Percentiles rank a stretch among this genome's conserved stretches.
Evolutionary conservation across 2,797 vertebrate species (phyloP).

Genomic region (Xiphophorus birchmanni): DNA sequence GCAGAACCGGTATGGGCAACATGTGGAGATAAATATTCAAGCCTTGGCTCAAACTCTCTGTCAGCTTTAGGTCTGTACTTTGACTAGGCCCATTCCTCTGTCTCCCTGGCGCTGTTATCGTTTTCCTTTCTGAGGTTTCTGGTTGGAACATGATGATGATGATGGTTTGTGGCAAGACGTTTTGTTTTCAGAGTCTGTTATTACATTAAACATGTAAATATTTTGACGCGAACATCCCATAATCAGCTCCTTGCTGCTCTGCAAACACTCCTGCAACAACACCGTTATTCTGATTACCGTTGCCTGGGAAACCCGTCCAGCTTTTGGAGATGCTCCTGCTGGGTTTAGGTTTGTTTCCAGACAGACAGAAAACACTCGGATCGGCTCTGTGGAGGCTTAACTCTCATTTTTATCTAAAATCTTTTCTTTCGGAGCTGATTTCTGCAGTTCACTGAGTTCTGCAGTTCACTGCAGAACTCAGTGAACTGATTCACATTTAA

Average conservation of each 20-base stretch:
- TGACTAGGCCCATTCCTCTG: background rate
- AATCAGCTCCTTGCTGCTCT: background rate
- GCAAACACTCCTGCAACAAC: background rate
- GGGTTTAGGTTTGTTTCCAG: background rate
- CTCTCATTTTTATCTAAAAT: background rate
- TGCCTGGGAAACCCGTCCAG: background rate
- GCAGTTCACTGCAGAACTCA: no score
- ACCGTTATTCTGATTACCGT: background rate
- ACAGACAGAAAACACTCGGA: rapidly evolving
- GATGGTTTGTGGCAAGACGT: background rate
- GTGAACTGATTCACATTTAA: background rate
- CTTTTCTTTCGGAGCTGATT: background rate
- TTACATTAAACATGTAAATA: background rate
- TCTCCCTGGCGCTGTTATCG: no score
- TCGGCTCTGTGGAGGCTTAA: background rate
- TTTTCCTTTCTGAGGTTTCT: background rate
- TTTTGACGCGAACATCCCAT: background rate
- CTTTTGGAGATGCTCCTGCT: background rate
- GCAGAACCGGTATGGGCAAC: background rate
- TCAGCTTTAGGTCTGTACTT: background rate
- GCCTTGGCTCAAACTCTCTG: background rate
- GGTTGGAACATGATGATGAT: background rate
- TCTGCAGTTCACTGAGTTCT: no score
- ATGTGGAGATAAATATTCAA: background rate
- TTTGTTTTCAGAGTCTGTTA: background rate